Base-by-base conservation (phyloP, 2,797 vertebrate genomes). In the Oryzias sinensis region DNA sequence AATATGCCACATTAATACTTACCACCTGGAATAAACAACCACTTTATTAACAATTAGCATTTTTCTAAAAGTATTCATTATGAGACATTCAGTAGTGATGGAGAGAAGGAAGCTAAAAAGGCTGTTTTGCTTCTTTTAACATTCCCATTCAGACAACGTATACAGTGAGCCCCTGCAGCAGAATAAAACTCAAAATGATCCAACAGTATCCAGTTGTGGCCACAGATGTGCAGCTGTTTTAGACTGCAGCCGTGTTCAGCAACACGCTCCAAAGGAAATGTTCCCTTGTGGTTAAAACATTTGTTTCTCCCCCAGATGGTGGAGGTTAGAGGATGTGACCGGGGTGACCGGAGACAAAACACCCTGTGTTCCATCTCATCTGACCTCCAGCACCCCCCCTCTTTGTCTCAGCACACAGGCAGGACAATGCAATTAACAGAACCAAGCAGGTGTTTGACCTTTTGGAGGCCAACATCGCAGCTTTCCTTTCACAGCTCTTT, bases 301-400 rank as follows among this genome's bases (percentile, higher is more conserved):
- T 66, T 66, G 44, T 53, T 78, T 82, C 77, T 54, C 43, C 56
- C 58, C 52, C 68, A 53, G 67, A 60, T 70, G 61, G 14, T 55
- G 62, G 70, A 68, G 59, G 62, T 52, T 33, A 14, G 24, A 15
- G 52, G 62, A 67, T 69, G 70, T 70, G 70, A 66, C 66, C 61
- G 22, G 27, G 66, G 66, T 59, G 33, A 37, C 33, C 33, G 33
- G 33, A 37, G 33, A 48, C 66, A 72, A 71, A 67, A 20, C 1
- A 54, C 68, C 48, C 70, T 65, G 51, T 64, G 57, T 68, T 65
- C 56, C 62, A 68, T 11, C 33, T 54, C 55, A 62, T 9, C 47
- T 59, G 80, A 78, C 79, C 74, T 47, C 56, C 51, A 17, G 44
- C 56, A 56, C 76, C 77, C 64, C 78, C 67, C 62, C 51, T 59